A percentile compares a stretch with the other conserved stretches of the same genome.
These are phyloP conservation scores for Pandion haliaetus DNA, from an alignment of 2,113 vertebrate species.

Conservation along the genomic window DNA sequence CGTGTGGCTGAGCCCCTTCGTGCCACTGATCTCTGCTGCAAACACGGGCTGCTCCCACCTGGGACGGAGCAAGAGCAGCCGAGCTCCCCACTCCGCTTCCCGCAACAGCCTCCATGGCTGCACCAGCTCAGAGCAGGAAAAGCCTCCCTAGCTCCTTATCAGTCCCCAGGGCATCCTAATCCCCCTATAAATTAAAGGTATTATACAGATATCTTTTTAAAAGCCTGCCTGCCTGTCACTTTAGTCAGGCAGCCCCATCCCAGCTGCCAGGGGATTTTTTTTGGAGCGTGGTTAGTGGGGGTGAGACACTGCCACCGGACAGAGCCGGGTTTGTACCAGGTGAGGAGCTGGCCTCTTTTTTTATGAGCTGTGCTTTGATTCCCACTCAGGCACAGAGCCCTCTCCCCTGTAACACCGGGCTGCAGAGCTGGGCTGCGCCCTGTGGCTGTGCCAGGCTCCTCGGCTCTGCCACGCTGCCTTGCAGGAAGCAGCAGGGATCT, in stretches of 20 bases:
- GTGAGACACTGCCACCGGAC: rapidly evolving
- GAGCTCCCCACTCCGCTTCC: rapidly evolving
- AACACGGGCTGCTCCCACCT: not conserved
- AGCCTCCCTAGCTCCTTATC: conserved; percentile 26
- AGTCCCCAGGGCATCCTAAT: conserved; percentile 48
- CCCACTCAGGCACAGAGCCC: rapidly evolving
- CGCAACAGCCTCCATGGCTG: rapidly evolving
- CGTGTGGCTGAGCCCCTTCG: rapidly evolving
- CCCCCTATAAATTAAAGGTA: not conserved
- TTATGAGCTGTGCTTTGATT: not conserved
- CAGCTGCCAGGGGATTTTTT: not conserved
- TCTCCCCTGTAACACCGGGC: rapidly evolving
- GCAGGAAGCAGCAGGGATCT: not conserved
- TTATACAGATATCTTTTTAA: not conserved
- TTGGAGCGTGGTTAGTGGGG: rapidly evolving
- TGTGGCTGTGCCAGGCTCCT: not conserved
- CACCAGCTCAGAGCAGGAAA: not conserved
- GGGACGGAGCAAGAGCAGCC: rapidly evolving
- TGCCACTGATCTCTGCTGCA: not conserved
- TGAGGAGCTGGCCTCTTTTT: not conserved
- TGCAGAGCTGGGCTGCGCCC: not conserved
- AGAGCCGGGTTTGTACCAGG: not conserved
- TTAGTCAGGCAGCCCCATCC: not conserved
- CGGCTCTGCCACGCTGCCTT: not conserved
- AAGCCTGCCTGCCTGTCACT: not conserved